Percentiles rank a stretch among this genome's conserved stretches.
Evolutionary conservation across 2,797 vertebrate genomes (phyloP).

Genomic region (Sebastiscus tertius): DNA sequence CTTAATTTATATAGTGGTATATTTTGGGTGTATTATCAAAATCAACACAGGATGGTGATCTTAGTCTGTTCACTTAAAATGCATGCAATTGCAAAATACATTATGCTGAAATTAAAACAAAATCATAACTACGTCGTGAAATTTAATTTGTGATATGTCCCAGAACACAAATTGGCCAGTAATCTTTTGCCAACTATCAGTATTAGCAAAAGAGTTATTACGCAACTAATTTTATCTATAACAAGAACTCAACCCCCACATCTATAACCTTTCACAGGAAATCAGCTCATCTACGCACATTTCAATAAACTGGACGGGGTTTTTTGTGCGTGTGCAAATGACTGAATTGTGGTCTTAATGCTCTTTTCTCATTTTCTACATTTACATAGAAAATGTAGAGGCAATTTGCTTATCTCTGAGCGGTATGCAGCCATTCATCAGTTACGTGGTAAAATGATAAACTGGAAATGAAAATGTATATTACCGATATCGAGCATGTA

Average conservation of each 20-base stretch:
- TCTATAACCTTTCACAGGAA: neutral
- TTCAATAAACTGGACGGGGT: neutral
- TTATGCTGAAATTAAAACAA: neutral
- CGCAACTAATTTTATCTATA: neutral
- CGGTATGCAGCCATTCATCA: neutral
- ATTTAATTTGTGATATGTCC: neutral
- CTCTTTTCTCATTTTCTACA: neutral
- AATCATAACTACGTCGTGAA: neutral
- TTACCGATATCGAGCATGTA: too few species aligned
- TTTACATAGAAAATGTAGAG: neutral
- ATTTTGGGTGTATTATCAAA: neutral
- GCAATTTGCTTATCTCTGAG: neutral
- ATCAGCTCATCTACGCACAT: neutral
- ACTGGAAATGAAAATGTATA: too few species aligned
- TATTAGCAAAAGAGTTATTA: neutral
- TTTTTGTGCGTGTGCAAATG: neutral
- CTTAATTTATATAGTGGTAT: neutral
- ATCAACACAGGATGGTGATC: neutral
- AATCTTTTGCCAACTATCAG: neutral
- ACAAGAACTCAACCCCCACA: neutral
- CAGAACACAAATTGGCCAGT: neutral
- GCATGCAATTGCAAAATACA: neutral
- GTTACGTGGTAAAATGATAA: too few species aligned
- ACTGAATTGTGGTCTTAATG: too few species aligned
- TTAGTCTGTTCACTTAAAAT: neutral